phyloP scores from a whole-genome alignment of 2,113 vertebrate genomes.

The Myiagra hebetior region DNA sequence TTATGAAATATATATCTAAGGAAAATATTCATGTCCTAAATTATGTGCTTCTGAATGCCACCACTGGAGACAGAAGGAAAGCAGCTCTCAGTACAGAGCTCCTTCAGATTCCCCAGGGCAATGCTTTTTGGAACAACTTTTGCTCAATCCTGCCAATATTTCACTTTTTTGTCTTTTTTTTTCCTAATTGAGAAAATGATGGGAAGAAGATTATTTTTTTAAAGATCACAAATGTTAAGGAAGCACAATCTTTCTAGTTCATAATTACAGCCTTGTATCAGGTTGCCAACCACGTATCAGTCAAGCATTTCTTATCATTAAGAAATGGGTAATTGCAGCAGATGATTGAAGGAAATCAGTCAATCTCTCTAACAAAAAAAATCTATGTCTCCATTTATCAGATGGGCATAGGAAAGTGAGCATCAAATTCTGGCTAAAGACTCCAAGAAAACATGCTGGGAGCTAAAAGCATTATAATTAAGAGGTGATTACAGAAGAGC shows the following conservation, averaged over 20 bases:
- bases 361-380: neutral
- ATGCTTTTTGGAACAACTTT: neutral
- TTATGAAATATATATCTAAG: neutral
- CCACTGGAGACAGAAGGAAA: neutral
- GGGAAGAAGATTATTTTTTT: neutral
- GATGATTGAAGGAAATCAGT: conserved; percentile 29
- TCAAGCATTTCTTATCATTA: neutral
- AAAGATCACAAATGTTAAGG: neutral
- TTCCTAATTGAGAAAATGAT: neutral
- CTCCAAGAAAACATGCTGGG: neutral
- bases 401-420: neutral
- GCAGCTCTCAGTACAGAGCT: neutral
- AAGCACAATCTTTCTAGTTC: neutral
- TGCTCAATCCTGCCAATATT: neutral
- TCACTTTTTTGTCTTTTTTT: neutral
- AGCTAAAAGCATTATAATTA: neutral
- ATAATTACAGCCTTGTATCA: neutral
- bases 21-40: neutral
- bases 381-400: neutral
- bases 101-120: neutral
- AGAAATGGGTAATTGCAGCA: conserved; percentile 2
- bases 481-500: neutral
- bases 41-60: neutral
- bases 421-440: neutral
- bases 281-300: neutral